Evolutionary conservation across 2,888 invertebrate species (phyloP).

Genomic region (Linhomoeus sp.): DNA sequence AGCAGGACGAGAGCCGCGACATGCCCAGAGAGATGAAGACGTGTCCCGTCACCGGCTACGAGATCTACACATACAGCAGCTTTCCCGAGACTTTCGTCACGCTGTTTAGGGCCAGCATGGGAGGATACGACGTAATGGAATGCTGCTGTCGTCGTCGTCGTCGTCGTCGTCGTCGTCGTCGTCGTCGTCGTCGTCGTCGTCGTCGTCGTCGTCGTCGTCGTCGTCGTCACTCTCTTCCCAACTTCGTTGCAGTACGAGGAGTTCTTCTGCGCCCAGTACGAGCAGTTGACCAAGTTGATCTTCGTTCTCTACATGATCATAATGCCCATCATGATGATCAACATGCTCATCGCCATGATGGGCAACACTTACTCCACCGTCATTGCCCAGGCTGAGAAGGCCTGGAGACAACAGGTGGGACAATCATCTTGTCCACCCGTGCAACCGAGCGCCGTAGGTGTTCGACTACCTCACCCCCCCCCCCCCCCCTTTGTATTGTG

Average conservation of each 20-base stretch:
- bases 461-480: too few species aligned
- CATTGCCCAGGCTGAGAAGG: constrained; percentile 92
- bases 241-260: background rate
- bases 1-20: background rate
- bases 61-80: constrained; percentile 37
- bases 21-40: background rate
- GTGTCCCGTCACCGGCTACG: constrained; percentile 10
- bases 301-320: constrained; percentile 94
- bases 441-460: constrained; percentile 13
- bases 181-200: too few species aligned
- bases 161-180: too few species aligned
- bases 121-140: constrained; percentile 72
- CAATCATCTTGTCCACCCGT: background rate
- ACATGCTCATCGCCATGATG: constrained; percentile 99
- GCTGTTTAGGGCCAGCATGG: constrained; percentile 84
- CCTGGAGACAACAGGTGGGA: constrained; percentile 77
- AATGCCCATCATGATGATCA: constrained; percentile 79
- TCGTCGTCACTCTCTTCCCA: too few species aligned
- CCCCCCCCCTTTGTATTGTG: too few species aligned
- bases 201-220: too few species aligned
- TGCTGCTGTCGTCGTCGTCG: too few species aligned
- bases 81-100: constrained; percentile 91
- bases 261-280: constrained; percentile 47
- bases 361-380: constrained; percentile 96
- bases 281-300: constrained; percentile 77